Base-by-base conservation (phyloP, 2,113 vertebrate genomes). In the Megalops atlanticus region DNA sequence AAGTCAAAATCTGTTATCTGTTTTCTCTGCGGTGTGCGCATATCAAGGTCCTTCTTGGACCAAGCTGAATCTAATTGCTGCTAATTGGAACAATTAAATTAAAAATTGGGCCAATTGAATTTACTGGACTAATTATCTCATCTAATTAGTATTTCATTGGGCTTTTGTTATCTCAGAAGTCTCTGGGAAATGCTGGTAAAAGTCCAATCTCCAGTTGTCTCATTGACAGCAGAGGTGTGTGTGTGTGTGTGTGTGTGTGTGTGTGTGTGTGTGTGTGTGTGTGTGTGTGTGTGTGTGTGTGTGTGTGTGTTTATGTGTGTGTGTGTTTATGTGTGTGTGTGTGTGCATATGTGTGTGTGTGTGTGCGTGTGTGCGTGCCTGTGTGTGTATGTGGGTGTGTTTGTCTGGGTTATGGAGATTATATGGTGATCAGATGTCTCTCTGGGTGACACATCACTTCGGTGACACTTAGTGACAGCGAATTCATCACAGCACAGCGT, bases 11-110 rank as follows among this genome's bases (percentile, higher is more conserved):
- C 40, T 71, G 68, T 86, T 47, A 49, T 79, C 43, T 74, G 3
- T 68, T 31, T 39, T 54, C n/a, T 12, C 33, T 73, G 16, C 41
- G 74, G 33, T 40, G 41, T 73, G 31, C 49, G 15, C 47, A 47
- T 54, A 72, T 47, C 31, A 54, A 77, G 31, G 49, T 78, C 83
- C 80, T 80, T n/a, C 81, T 77, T 71, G 38, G 73, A 87, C 84
- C 71, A 79, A 52, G 80, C 83, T 35, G 14, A 38, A 77, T 85
- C 82, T 89, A 92, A 93, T 87, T 88, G 88, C 86, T 88, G 92
- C 82, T 91, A 91, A 92, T 90, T 91, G 85, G 86, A 75, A 87
- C 87, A 88, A 92, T 92, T 92, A 90, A 87, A 91, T 84, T 81
- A 83, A 87, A 64, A 90, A 89, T 86, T 89, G 84, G 83, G 89